These are phyloP conservation scores for Strongylocentrotus purpuratus DNA, from an alignment of 35 echinoderm and acorn worm genomes.

Conservation along the genomic window DNA sequence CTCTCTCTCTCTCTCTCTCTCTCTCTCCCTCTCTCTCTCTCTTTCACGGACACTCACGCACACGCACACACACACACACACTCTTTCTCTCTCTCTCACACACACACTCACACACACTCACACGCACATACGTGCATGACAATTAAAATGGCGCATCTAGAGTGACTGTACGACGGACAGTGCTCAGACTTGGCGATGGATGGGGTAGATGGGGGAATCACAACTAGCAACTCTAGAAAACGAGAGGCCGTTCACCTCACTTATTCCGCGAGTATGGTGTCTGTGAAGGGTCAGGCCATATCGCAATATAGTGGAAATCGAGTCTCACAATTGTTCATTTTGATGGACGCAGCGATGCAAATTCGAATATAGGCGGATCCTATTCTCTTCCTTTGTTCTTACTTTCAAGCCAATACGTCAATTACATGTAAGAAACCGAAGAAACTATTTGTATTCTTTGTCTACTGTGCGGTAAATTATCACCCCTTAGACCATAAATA, in stretches of 20 bases:
- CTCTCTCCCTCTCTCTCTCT: not conserved
- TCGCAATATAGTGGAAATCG: not conserved
- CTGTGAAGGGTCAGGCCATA: not conserved
- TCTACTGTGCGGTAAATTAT: too few relatives aligned
- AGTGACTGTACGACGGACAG: not conserved
- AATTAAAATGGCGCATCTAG: not conserved
- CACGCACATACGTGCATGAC: not conserved
- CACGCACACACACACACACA: not conserved
- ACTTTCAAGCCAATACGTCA: too few relatives aligned
- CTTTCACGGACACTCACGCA: not conserved
- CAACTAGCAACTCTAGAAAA: not conserved
- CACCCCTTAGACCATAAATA: too few relatives aligned
- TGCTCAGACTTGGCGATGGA: not conserved
- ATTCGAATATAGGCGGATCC: not conserved
- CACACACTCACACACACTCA: not conserved
- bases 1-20: not conserved
- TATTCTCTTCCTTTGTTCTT: too few relatives aligned
- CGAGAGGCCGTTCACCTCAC: constrained; percentile 28
- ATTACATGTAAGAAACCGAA: too few relatives aligned
- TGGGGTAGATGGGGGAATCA: not conserved
- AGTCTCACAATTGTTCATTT: too few relatives aligned
- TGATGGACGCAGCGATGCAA: not conserved
- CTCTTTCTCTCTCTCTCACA: not conserved
- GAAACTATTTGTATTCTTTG: too few relatives aligned
- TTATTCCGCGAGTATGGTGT: not conserved